Percentiles rank a stretch among this genome's conserved stretches.
Evolutionary conservation across 2,888 invertebrate genomes (phyloP).

Genomic region (Aphrophora alni): DNA sequence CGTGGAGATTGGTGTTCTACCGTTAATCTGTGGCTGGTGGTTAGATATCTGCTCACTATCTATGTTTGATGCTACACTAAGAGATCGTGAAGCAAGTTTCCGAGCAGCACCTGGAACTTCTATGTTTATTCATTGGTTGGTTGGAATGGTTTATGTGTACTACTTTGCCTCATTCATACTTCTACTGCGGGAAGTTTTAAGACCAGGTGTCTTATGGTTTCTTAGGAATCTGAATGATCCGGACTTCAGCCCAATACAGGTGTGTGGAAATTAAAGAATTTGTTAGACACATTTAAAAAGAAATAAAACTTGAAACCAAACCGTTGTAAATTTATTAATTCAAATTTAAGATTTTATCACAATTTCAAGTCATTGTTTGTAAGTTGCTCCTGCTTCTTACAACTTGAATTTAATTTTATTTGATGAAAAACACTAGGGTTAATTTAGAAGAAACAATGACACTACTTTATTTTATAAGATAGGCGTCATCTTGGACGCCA

Average conservation of each 20-base stretch:
- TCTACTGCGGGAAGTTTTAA: slow-evolving; percentile 87
- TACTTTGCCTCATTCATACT: slow-evolving; percentile 98
- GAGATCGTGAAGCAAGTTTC: slow-evolving; percentile 87
- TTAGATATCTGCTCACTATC: slow-evolving; percentile 95
- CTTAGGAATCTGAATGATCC: slow-evolving; percentile 97
- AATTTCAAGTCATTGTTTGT: too few species aligned
- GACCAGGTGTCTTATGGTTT: slow-evolving; percentile 99
- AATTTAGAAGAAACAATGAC: too few species aligned
- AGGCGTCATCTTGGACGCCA: too few species aligned
- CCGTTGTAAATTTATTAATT: too few species aligned
- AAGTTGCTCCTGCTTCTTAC: too few species aligned
- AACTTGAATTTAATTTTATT: too few species aligned
- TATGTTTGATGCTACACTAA: slow-evolving; percentile 87
- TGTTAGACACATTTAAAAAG: too few species aligned
- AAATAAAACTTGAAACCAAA: too few species aligned
- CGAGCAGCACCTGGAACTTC: slow-evolving; percentile 90
- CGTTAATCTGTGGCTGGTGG: slow-evolving; percentile 99
- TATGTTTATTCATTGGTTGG: slow-evolving; percentile 98
- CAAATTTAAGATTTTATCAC: too few species aligned
- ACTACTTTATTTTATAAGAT: too few species aligned
- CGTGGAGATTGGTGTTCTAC: slow-evolving; percentile 96
- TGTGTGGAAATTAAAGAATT: slow-evolving; percentile 55
- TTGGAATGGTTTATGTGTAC: slow-evolving; percentile 99
- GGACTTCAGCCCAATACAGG: slow-evolving; percentile 98
- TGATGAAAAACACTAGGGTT: too few species aligned